Evolutionary conservation across 1,140 invertebrate species (phyloP).

Genomic region (Cotesia typhae): DNA sequence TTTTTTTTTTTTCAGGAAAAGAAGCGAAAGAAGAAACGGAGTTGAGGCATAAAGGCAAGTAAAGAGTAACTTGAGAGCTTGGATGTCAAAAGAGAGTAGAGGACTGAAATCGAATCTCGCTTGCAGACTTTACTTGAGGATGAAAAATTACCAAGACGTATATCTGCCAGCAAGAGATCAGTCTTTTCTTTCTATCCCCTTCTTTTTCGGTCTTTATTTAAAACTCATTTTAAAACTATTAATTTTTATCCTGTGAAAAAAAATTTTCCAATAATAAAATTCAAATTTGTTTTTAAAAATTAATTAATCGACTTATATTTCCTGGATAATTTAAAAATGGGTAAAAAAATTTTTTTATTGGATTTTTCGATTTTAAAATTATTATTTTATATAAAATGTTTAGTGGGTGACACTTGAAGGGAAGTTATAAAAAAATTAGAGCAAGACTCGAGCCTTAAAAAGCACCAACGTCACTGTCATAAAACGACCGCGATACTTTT

Average conservation of each 20-base stretch:
- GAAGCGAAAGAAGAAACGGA: constrained; percentile 46
- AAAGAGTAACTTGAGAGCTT: constrained; percentile 28
- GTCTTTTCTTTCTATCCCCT: not conserved
- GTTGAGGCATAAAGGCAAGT: constrained; percentile 34
- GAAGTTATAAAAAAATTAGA: no score
- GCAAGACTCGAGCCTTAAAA: no score
- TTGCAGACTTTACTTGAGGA: constrained; percentile 24
- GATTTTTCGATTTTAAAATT: no score
- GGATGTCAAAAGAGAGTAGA: constrained; percentile 23
- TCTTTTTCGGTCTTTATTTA: not conserved
- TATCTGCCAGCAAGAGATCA: constrained; percentile 4
- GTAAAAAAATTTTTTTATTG: no score
- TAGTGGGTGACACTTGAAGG: no score
- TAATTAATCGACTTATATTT: no score
- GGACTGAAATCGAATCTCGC: constrained; percentile 49
- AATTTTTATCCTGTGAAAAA: not conserved
- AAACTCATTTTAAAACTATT: constrained; percentile 1
- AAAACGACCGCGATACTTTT: no score
- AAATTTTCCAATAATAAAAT: no score
- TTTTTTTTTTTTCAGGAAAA: constrained; percentile 32
- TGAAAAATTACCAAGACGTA: constrained; percentile 41
- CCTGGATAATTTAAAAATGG: no score
- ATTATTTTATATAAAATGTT: no score
- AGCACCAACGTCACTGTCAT: no score
- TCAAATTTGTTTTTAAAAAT: no score